Evolutionary conservation across 2,888 invertebrate genomes (phyloP).

Genomic region (Lasiommata megera): DNA sequence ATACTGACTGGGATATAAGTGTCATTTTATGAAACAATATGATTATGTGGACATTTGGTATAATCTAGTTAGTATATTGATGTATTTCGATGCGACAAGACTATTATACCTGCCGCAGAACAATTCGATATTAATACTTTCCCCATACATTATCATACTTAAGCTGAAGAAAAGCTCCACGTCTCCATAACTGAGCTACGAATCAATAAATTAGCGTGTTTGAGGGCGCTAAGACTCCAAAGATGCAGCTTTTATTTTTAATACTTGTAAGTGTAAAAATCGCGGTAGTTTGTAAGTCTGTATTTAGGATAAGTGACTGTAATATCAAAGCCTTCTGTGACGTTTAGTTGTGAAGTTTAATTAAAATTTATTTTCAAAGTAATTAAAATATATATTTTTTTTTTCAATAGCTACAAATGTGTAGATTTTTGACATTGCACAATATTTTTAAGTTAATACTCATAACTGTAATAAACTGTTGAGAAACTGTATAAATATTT

Average conservation of each 20-base stretch:
- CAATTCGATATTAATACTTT: too few species aligned
- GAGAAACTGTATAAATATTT: constrained; percentile 8
- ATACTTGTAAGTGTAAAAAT: constrained; percentile 59
- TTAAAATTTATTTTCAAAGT: not conserved
- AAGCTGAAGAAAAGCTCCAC: too few species aligned
- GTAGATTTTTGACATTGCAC: not conserved
- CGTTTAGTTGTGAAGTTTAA: constrained; percentile 13
- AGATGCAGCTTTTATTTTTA: constrained; percentile 77
- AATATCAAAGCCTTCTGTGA: constrained; percentile 39
- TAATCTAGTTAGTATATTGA: too few species aligned
- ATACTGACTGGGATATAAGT: too few species aligned
- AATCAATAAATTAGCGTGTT: constrained; percentile 50
- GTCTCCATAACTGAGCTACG: not conserved
- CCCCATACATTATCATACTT: too few species aligned
- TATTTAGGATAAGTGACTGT: constrained; percentile 48
- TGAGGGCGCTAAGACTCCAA: constrained; percentile 58
- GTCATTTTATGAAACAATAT: too few species aligned
- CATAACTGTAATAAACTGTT: not conserved
- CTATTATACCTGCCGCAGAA: too few species aligned
- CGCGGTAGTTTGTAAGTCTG: constrained; percentile 48
- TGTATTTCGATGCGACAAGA: too few species aligned
- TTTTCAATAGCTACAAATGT: not conserved
- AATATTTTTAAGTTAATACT: not conserved
- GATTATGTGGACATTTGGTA: too few species aligned
- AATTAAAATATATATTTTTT: not conserved